Base-by-base conservation (phyloP, 1,140 invertebrate genomes). In the Drosophila bipectinata region DNA sequence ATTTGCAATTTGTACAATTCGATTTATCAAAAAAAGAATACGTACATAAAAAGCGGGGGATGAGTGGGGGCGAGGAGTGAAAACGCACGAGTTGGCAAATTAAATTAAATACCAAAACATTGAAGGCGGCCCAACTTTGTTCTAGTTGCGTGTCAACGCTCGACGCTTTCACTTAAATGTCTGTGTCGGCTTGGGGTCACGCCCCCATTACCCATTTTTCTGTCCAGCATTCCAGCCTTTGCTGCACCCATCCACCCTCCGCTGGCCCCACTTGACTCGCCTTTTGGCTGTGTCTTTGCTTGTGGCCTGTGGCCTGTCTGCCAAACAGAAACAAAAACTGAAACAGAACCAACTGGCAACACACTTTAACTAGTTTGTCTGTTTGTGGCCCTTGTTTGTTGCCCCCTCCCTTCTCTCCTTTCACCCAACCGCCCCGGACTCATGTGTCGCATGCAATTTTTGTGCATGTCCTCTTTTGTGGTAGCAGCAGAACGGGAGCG, bases 1-100 rank as follows among this genome's bases (percentile, higher is more conserved):
- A 78, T 85, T 85, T 75, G 82, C 82, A 87, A 85, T 87, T 85
- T 85, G 74, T 72, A 82, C 83, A 88, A 85, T 88, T 85, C 82
- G 83, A 85, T 87, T 85, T 87, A 66, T 67, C 74, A 75, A 51
- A 56, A 72, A 51, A 15, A 28, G 10, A 49, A 15, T 30, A 7
- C 6, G 1, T 7, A 12, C 3, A 8, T 14, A 28, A 9, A 7
- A 2, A 9, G 21, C 1, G 4, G 9, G 41, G 9, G 30, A 12
- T 24, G 41, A 18, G 41, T 45, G 41, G 41, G 41, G 14, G 41
- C 0, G 18, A 47, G 18, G 41, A 3, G 15, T 12, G 15, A 56
- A 60, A 73, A 73, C 59, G 72, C 72, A 77, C 77, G 81, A 85
- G 82, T 79, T 79, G 71, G 41, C 71, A 88, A 85, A 88, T 88